A percentile compares a stretch with the other conserved stretches of the same genome.
phyloP scores from a whole-genome alignment of 1,140 invertebrate species.

The Magallana angulata region DNA sequence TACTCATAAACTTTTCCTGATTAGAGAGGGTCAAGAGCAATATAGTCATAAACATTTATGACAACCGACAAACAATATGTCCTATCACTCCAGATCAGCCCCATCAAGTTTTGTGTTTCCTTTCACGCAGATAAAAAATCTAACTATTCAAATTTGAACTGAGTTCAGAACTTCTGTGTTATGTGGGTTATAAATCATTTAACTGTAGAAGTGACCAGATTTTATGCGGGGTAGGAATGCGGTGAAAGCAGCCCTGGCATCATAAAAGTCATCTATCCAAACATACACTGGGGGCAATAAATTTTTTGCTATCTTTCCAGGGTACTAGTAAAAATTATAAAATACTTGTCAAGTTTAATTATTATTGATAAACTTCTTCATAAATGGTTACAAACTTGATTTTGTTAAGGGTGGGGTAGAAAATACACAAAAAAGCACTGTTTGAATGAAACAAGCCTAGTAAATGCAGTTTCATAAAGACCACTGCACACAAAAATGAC shows the following conservation, averaged over 20 bases:
- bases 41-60: background rate
- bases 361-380: too few relatives aligned
- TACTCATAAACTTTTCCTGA: background rate
- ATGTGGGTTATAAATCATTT: background rate
- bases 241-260: background rate
- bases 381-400: too few relatives aligned
- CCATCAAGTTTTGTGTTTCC: background rate
- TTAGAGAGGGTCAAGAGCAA: background rate
- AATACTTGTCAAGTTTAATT: too few relatives aligned
- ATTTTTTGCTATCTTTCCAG: background rate
- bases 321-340: background rate
- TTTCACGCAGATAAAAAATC: constrained; percentile 1
- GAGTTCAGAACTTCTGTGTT: background rate
- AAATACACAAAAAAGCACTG: too few relatives aligned
- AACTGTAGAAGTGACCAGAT: background rate
- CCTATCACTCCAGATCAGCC: background rate
- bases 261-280: background rate
- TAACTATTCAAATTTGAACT: background rate
- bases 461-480: too few relatives aligned
- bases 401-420: too few relatives aligned
- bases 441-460: too few relatives aligned
- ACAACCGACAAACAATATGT: background rate
- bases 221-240: background rate
- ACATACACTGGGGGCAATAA: background rate
- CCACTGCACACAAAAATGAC: too few relatives aligned